A percentile compares a stretch with the other conserved stretches of the same genome.
These are phyloP conservation scores for Misgurnus anguillicaudatus DNA, from an alignment of 2,113 vertebrate genomes.

Conservation along the genomic window DNA sequence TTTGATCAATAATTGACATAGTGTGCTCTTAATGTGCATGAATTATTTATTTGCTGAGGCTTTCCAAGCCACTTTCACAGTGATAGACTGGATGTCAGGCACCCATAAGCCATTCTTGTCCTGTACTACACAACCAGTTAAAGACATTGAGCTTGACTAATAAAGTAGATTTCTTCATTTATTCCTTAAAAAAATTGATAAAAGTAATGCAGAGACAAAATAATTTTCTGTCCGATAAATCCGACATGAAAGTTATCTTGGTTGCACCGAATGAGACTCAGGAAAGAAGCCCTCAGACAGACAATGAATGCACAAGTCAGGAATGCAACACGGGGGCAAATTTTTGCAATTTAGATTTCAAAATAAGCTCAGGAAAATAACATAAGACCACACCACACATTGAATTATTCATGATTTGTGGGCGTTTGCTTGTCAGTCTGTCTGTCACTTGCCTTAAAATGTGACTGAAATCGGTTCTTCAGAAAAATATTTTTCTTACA, in stretches of 20 bases:
- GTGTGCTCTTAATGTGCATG: conserved; percentile 56
- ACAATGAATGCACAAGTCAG: background rate
- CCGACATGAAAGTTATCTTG: background rate
- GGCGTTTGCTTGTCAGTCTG: conserved; percentile 7
- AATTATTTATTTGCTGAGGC: conserved; percentile 48
- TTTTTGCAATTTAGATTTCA: background rate
- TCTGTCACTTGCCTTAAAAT: conserved; percentile 34
- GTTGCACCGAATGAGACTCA: background rate
- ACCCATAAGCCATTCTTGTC: background rate
- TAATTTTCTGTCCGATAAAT: background rate
- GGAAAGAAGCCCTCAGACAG: conserved; percentile 6
- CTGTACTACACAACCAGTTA: background rate
- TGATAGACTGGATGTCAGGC: background rate
- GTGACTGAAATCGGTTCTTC: conserved; percentile 1
- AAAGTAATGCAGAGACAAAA: background rate
- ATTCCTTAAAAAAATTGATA: background rate
- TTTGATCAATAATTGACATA: conserved; percentile 49
- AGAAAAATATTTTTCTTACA: conserved; percentile 18
- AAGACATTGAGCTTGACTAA: background rate
- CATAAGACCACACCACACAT: conserved; percentile 25
- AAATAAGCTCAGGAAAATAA: conserved; percentile 1
- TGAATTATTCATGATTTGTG: conserved; percentile 35
- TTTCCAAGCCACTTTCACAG: conserved; percentile 40
- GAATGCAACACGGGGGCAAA: background rate
- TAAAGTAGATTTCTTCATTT: background rate